Conservation (phyloP, 2,113 vertebrate species). For the Pedionomus torquatus region DNA sequence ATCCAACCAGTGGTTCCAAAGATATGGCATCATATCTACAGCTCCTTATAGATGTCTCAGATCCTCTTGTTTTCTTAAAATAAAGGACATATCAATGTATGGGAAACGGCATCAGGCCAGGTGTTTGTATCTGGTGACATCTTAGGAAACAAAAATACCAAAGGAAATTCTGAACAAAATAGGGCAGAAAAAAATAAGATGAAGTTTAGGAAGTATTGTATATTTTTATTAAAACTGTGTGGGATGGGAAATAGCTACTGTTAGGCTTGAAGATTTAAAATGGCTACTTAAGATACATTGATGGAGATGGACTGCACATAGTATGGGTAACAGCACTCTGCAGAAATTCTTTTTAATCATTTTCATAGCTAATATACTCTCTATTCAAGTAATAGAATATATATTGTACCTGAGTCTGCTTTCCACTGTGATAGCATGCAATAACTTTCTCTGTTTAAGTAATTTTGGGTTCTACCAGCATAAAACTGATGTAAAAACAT, state of each 20-base stretch:
- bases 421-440: neutral
- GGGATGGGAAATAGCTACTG: neutral
- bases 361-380: neutral
- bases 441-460: neutral
- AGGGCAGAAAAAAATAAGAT: neutral
- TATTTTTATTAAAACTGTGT: neutral
- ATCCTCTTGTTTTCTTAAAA: neutral
- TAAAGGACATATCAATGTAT: neutral
- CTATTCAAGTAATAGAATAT: neutral
- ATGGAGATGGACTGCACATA: neutral
- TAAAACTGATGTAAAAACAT: neutral
- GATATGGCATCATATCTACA: neutral
- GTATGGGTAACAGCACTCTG: neutral
- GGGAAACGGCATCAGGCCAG: neutral
- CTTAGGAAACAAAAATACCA: neutral
- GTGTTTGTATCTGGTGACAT: neutral
- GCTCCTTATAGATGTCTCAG: neutral
- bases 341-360: neutral
- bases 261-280: neutral
- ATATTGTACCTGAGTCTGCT: neutral
- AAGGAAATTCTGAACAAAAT: neutral
- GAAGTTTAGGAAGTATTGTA: neutral
- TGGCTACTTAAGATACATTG: neutral
- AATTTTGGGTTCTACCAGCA: neutral
- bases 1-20: neutral